A percentile compares a stretch with the other conserved stretches of the same genome.
Conservation (phyloP, 2,113 vertebrate genomes). For the Sakesphorus luctuosus region DNA sequence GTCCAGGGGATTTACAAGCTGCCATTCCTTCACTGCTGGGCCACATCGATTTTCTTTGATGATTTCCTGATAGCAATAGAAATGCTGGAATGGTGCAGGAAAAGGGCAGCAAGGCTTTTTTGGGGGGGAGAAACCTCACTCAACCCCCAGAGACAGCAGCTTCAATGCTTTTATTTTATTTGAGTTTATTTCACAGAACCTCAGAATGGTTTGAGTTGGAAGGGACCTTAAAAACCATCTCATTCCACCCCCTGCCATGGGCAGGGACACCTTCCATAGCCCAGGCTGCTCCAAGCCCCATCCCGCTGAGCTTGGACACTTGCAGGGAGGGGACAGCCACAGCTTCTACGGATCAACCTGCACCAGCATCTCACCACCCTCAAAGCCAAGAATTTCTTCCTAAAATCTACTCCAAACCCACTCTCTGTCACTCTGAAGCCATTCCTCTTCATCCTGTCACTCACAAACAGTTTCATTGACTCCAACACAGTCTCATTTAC, state of each 20-base stretch:
- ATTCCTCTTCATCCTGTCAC: not conserved
- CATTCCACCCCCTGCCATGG: not conserved
- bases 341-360: not conserved
- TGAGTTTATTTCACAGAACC: not conserved
- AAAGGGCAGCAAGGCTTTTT: fast-evolving
- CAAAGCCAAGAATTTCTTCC: not conserved
- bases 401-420: no score
- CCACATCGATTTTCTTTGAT: not conserved
- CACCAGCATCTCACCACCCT: not conserved
- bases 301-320: not conserved
- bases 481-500: not conserved
- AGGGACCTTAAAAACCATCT: not conserved
- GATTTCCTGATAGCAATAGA: fast-evolving
- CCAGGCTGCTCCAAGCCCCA: not conserved
- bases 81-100: not conserved
- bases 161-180: not conserved
- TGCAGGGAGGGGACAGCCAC: not conserved
- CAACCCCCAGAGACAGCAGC: no score
- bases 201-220: not conserved
- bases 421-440: not conserved
- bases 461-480: not conserved
- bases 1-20: not conserved
- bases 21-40: not conserved
- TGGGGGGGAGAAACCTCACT: fast-evolving
- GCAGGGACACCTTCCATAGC: not conserved